Base-by-base conservation (phyloP, 2,113 vertebrate species). In the Sterna hirundo region DNA sequence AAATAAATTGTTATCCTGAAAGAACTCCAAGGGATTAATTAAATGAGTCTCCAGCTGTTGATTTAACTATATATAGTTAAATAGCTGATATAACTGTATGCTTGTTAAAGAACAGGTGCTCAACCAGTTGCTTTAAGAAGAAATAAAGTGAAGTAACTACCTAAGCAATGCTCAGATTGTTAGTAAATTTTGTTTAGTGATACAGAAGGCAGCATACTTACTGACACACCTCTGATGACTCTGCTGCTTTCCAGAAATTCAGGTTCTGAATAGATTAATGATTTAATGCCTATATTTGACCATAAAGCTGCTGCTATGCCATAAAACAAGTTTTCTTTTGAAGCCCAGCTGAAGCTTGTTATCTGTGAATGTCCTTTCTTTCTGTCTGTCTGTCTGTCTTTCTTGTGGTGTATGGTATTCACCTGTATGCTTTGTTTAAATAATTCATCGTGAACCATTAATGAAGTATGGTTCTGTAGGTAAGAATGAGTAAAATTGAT, bases 111-210 rank as follows among this genome's bases (percentile, higher is more conserved):
- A 97, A 83, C 96, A 98, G 95, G 78, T 96, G 74, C 76, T 95
- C 71, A 95, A 93, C 69, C 93, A 96, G 91, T 97, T 98, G 69
- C 84, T 88, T 94, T 75, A 87, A 86, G 91, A 71, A 82, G 93
- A 87, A 76, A 69, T 54, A 62, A 93, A 57, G 54, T 90, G 32
- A 83, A 86, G 40, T 95, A 88, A 91, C 54, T 83, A 26, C 19
- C 7, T 62, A 70, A 90, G 47, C 30, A 91, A 11, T 2, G 7
- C 29, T 77, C 16, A 84, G 82, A 71, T 36, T 84, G 34, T 49
- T 90, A 54, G 44, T 79, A 65, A 38, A 5, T 71, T 74, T 65
- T 14, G 77, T 86, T 75, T 72, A 11, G 15, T 49, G 46, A 40
- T 64, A 75, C 11, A 64, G 46, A 75, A 70, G 42, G n/a, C 36